Base-by-base conservation (phyloP, 1,140 invertebrate species). In the Goniozus legneri region DNA sequence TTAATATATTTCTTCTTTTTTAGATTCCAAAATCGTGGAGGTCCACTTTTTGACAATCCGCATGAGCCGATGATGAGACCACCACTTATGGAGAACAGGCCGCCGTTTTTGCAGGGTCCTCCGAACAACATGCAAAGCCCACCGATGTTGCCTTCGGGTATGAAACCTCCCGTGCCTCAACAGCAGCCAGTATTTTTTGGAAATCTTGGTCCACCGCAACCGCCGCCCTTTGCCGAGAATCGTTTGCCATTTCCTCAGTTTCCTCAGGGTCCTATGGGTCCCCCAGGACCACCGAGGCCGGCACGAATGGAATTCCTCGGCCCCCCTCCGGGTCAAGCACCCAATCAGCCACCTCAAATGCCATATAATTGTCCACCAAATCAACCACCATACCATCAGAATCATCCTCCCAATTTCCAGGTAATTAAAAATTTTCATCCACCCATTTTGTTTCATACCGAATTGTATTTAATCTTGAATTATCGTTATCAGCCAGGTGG, bases 61-160 rank as follows among this genome's bases (percentile, higher is more conserved):
- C 64, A 64, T n/a, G n/a, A n/a, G 22, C 50, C 48, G 24, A 31
- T 38, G n/a, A 71, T 58, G n/a, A 58, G 72, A 41, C 56, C 60
- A 34, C 64, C 65, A 10, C 27, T 70, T n/a, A 41, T 71, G 20
- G 66, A 70, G 31, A 60, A 62, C 14, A 50, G 62, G 27, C 52
- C 65, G 3, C 56, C 61, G 8, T 71, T 62, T 53, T 62, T 54
- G 4, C 47, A 56, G 15, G 60, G 63, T 19, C 44, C 60, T 31
- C 57, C 61, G 19, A 56, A 50, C 27, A 62, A 54, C 32, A 18
- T 62, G 20, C 57, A 43, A 39, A 64, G 57, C 43, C 61, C 64
- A 35, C 65, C 51, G 51, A 61, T 67, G 30, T 64, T 64, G 19
- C 62, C 45, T 14, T 65, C 42, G 56, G 4, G 52, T 62, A 19